Percentiles rank a stretch among this genome's conserved stretches.
Conservation (phyloP, 2,888 invertebrate genomes). For the Eueremaeus valkanovi region DNA sequence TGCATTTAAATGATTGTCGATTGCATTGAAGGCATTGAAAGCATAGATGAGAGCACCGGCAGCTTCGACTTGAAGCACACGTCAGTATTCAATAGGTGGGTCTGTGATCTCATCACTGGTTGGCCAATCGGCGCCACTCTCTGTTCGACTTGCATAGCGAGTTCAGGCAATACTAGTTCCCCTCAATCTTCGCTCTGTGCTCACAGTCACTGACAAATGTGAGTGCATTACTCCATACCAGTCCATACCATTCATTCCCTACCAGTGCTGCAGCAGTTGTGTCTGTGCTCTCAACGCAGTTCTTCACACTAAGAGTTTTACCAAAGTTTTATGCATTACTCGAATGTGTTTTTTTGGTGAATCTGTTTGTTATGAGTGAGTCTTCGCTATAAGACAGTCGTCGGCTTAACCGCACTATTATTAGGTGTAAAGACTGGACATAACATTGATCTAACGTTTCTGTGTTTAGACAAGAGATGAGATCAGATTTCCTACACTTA, state of each 20-base stretch:
- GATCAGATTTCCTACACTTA: constrained; percentile 14
- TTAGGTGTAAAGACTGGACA: background rate
- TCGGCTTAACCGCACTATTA: background rate
- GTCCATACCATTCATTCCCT: constrained; percentile 19
- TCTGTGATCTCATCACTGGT: constrained; percentile 28
- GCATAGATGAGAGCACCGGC: background rate
- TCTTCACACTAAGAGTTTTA: background rate
- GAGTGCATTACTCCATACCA: constrained; percentile 25
- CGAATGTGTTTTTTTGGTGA: no score
- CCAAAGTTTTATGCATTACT: constrained; percentile 25
- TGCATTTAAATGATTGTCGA: background rate
- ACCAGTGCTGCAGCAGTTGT: constrained; percentile 12
- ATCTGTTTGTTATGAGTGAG: background rate
- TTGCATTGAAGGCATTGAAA: background rate
- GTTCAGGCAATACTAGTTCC: constrained; percentile 27
- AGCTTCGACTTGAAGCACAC: background rate
- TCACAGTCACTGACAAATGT: background rate
- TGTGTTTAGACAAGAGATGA: constrained; percentile 26
- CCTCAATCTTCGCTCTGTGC: background rate
- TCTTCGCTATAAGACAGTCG: background rate
- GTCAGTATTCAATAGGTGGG: background rate
- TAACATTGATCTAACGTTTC: background rate
- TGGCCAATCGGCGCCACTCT: constrained; percentile 33
- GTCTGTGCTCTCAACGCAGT: background rate
- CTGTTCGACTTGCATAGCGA: background rate